A percentile compares a stretch with the other conserved stretches of the same genome.
phyloP scores from a whole-genome alignment of 2,888 invertebrate species.

The Drosophila percnosoma region DNA sequence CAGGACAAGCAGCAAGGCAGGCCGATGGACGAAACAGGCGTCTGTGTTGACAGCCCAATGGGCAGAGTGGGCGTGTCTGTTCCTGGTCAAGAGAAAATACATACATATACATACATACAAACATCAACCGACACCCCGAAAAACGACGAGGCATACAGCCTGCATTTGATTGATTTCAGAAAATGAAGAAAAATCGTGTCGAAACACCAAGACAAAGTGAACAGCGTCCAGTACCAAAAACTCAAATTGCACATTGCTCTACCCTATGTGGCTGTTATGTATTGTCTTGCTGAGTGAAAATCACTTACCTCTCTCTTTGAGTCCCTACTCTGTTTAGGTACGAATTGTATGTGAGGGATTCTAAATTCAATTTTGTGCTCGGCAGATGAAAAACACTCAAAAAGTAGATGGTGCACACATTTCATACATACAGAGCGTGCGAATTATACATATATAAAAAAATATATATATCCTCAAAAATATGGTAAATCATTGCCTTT shows the following conservation, averaged over 20 bases:
- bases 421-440: constrained; percentile 17
- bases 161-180: constrained; percentile 79
- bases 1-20: constrained; percentile 15
- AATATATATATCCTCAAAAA: background rate
- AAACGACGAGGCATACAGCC: constrained; percentile 45
- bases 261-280: constrained; percentile 19
- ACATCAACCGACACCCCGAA: constrained; percentile 24
- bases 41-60: constrained; percentile 62
- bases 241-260: constrained; percentile 71
- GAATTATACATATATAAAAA: constrained; percentile 15
- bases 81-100: constrained; percentile 49
- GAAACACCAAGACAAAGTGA: constrained; percentile 79
- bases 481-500: background rate
- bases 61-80: constrained; percentile 33
- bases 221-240: constrained; percentile 53
- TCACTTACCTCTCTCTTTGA: constrained; percentile 60
- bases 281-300: constrained; percentile 48
- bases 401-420: constrained; percentile 19
- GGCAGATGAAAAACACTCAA: constrained; percentile 30
- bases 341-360: constrained; percentile 48
- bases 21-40: constrained; percentile 18
- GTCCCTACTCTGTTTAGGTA: constrained; percentile 35
- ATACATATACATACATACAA: constrained; percentile 15
- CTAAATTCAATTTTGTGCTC: constrained; percentile 51
- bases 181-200: constrained; percentile 79